Percentiles rank a stretch among this genome's conserved stretches.
phyloP scores from a whole-genome alignment of 2,888 invertebrate genomes.

The Lysandra coridon region DNA sequence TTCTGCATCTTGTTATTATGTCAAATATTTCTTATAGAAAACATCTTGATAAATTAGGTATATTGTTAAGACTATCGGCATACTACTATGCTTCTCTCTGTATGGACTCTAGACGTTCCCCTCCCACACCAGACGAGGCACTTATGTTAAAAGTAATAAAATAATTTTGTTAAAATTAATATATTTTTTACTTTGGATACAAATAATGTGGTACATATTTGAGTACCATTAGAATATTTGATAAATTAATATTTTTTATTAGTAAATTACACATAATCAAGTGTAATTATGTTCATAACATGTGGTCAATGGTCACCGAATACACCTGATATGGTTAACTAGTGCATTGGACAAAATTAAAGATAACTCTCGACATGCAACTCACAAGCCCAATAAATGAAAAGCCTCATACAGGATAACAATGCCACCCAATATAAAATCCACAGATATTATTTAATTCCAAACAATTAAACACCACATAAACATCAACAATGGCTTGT shows the following conservation, averaged over 20 bases:
- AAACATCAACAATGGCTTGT: conserved; percentile 56
- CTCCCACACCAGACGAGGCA: conserved; percentile 26
- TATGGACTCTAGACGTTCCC: conserved; percentile 15
- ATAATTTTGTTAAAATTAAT: conserved; percentile 20
- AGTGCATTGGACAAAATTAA: neutral
- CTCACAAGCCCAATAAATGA: conserved; percentile 37
- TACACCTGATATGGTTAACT: neutral
- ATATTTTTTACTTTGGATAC: neutral
- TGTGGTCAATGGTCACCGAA: neutral
- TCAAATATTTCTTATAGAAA: conserved; percentile 50
- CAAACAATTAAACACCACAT: conserved; percentile 43
- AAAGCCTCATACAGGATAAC: conserved; percentile 52
- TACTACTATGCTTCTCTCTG: conserved; percentile 24
- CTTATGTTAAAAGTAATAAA: conserved; percentile 12
- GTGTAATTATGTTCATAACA: neutral
- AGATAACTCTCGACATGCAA: neutral
- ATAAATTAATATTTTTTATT: neutral
- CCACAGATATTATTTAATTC: conserved; percentile 43
- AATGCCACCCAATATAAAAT: conserved; percentile 41
- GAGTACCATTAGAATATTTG: neutral
- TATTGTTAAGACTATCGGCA: conserved; percentile 23
- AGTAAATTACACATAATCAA: neutral
- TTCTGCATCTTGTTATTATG: conserved; percentile 68
- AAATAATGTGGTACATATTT: neutral
- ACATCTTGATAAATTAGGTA: conserved; percentile 34